Conservation (phyloP, 2,797 vertebrate genomes). For the Rhodeus uyekii region DNA sequence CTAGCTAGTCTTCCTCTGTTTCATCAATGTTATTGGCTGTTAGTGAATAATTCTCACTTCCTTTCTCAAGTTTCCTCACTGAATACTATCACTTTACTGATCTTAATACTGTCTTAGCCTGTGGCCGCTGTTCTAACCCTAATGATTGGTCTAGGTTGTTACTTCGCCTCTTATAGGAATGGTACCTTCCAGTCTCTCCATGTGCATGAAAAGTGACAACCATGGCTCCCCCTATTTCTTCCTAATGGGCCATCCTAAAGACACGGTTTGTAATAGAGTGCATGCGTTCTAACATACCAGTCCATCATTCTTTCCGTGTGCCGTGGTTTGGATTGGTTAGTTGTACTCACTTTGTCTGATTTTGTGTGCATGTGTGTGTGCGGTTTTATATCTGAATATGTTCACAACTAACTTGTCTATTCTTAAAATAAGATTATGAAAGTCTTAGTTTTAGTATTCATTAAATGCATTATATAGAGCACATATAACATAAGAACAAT, state of each 20-base stretch:
- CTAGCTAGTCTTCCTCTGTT: conserved; percentile 66
- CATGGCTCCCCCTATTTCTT: conserved; percentile 99
- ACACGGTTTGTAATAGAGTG: conserved; percentile 98
- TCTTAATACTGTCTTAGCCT: conserved; percentile 79
- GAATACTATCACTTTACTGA: conserved; percentile 71
- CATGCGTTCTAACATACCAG: conserved; percentile 78
- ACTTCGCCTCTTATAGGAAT: conserved; percentile 99
- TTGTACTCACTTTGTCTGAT: not conserved
- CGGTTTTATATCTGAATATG: not conserved
- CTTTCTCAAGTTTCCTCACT: conserved; percentile 70
- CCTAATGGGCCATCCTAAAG: conserved; percentile 99
- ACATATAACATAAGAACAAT: not conserved
- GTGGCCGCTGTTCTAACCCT: conserved; percentile 93
- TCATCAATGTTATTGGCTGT: conserved; percentile 68
- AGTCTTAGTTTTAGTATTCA: not conserved
- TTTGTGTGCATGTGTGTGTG: not conserved
- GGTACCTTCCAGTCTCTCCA: conserved; percentile 99
- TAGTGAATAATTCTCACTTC: conserved; percentile 71
- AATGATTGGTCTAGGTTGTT: conserved; percentile 99
- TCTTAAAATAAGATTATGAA: not conserved
- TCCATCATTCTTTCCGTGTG: conserved; percentile 64
- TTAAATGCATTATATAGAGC: not conserved
- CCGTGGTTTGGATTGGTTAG: conserved; percentile 52
- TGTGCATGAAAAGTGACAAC: conserved; percentile 99
- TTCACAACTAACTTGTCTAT: not conserved